These are phyloP conservation scores for Egretta garzetta DNA, from an alignment of 2,113 vertebrate species.

Conservation along the genomic window DNA sequence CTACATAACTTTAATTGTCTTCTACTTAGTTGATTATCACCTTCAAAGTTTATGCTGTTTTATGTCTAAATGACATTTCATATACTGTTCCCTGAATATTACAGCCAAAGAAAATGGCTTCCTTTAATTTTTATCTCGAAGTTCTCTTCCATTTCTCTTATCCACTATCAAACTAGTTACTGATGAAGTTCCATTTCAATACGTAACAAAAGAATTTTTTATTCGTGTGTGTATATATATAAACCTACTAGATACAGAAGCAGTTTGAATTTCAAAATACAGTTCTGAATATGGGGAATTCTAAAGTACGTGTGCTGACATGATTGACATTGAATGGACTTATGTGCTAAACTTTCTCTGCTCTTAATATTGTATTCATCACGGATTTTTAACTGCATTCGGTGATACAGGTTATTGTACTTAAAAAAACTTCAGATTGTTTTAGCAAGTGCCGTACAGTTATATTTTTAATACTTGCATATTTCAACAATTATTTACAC, in stretches of 20 bases:
- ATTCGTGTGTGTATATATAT: not conserved
- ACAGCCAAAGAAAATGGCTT: not conserved
- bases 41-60: not conserved
- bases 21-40: not conserved
- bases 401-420: not conserved
- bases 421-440: not conserved
- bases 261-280: not conserved
- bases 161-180: not conserved
- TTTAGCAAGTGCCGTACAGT: not conserved
- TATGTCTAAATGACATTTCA: not conserved
- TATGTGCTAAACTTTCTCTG: not conserved
- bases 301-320: not conserved
- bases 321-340: not conserved
- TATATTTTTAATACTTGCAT: not conserved
- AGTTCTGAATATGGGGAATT: not conserved
- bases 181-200: not conserved
- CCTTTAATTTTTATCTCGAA: not conserved
- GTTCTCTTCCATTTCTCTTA: not conserved
- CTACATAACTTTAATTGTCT: not conserved
- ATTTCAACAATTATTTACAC: not conserved
- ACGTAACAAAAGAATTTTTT: not conserved
- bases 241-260: not conserved
- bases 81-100: not conserved
- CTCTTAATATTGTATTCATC: not conserved
- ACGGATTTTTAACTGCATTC: not conserved